A percentile compares a stretch with the other conserved stretches of the same genome.
Evolutionary conservation across 2,888 invertebrate species (phyloP).

Genomic region (Drosophila setosimentum): DNA sequence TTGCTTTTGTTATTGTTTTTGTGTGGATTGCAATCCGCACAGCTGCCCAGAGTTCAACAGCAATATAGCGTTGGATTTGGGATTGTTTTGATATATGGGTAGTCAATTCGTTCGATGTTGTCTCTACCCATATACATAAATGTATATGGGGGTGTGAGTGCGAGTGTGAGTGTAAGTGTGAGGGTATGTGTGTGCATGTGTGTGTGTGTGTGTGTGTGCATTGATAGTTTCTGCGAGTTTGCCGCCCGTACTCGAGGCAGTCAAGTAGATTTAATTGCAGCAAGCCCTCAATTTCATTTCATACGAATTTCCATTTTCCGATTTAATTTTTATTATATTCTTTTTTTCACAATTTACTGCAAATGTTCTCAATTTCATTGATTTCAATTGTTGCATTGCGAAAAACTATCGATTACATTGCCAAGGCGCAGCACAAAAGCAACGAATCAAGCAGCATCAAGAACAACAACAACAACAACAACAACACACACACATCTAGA

Average conservation of each 20-base stretch:
- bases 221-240: conserved; percentile 33
- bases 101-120: background rate
- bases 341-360: conserved; percentile 28
- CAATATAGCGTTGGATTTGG: conserved; percentile 9
- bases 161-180: background rate
- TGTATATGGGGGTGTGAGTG: conserved; percentile 25
- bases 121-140: background rate
- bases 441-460: conserved; percentile 7
- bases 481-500: background rate
- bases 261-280: conserved; percentile 80
- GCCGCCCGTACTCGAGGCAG: conserved; percentile 51
- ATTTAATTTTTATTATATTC: conserved; percentile 20
- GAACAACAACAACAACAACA: conserved; percentile 8
- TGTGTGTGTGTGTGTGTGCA: conserved; percentile 12
- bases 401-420: conserved; percentile 77
- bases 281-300: conserved; percentile 59
- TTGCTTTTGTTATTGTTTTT: background rate
- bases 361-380: conserved; percentile 79
- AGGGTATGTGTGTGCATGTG: background rate
- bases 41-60: conserved; percentile 33
- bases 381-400: conserved; percentile 73
- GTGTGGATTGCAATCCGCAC: conserved; percentile 33
- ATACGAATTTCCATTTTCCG: conserved; percentile 47
- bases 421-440: conserved; percentile 27
- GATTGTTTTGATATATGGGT: conserved; percentile 27